Percentiles rank a stretch among this genome's conserved stretches.
These are phyloP conservation scores for Rhysida immarginata DNA, from an alignment of 1,140 invertebrate genomes.

Conservation along the genomic window DNA sequence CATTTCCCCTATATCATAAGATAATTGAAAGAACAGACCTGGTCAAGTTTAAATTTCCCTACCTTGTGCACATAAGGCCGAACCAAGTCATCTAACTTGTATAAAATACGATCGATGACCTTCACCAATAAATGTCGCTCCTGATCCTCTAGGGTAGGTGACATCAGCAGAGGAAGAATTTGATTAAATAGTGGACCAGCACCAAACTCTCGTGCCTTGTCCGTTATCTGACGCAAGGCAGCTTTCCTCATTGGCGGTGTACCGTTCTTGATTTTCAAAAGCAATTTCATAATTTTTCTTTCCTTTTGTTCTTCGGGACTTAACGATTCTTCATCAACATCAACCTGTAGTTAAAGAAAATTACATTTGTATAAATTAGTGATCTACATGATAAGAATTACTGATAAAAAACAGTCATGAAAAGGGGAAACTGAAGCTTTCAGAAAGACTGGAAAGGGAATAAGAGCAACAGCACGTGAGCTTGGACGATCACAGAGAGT, in stretches of 20 bases:
- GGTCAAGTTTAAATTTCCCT: slow-evolving; percentile 17
- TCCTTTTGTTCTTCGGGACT: slow-evolving; percentile 96
- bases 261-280: slow-evolving; percentile 98
- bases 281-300: slow-evolving; percentile 95
- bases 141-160: slow-evolving; percentile 96
- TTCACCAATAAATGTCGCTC: slow-evolving; percentile 98
- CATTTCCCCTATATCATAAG: too few relatives aligned
- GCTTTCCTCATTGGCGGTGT: slow-evolving; percentile 99
- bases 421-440: too few relatives aligned
- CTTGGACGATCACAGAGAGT: too few relatives aligned
- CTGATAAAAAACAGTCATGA: too few relatives aligned
- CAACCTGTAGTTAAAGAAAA: slow-evolving; percentile 44
- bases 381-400: too few relatives aligned
- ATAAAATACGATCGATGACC: slow-evolving; percentile 96
- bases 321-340: slow-evolving; percentile 92
- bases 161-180: slow-evolving; percentile 96
- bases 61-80: slow-evolving; percentile 97
- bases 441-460: too few relatives aligned
- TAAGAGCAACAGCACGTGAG: too few relatives aligned
- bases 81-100: slow-evolving; percentile 97
- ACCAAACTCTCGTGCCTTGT: slow-evolving; percentile 95
- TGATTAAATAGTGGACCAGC: slow-evolving; percentile 98
- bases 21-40: neutral
- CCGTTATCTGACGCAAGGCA: slow-evolving; percentile 91
- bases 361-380: too few relatives aligned